These are phyloP conservation scores for Ectemnius cavifrons DNA, from an alignment of 2,888 invertebrate species.

Conservation along the genomic window DNA sequence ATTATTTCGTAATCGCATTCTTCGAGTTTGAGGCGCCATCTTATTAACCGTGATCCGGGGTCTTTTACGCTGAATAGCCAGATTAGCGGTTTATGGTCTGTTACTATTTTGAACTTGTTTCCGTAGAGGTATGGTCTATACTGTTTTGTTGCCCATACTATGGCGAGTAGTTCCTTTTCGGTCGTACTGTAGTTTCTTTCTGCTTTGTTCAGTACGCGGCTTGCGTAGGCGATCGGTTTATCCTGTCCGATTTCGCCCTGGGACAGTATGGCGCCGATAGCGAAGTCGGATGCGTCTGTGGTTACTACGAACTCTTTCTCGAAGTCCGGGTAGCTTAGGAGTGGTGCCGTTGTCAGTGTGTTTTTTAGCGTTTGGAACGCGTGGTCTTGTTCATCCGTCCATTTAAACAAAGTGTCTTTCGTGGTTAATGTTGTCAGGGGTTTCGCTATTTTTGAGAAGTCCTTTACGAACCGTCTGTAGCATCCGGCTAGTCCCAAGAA, in stretches of 20 bases:
- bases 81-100: slow-evolving; percentile 69
- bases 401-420: slow-evolving; percentile 41
- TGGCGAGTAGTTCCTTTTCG: slow-evolving; percentile 72
- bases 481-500: slow-evolving; percentile 69
- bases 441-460: slow-evolving; percentile 59
- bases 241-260: slow-evolving; percentile 12
- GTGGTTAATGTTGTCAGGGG: slow-evolving; percentile 29
- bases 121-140: slow-evolving; percentile 74
- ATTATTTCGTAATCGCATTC: slow-evolving; percentile 69
- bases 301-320: too few species aligned
- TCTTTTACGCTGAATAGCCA: slow-evolving; percentile 70
- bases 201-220: slow-evolving; percentile 65
- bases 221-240: slow-evolving; percentile 70
- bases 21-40: slow-evolving; percentile 66
- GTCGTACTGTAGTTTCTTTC: slow-evolving; percentile 72
- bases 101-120: slow-evolving; percentile 68
- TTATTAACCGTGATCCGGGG: slow-evolving; percentile 58
- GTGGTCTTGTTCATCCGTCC: slow-evolving; percentile 42
- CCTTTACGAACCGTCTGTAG: slow-evolving; percentile 67
- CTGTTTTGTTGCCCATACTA: slow-evolving; percentile 69
- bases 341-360: too few species aligned
- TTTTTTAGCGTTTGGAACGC: slow-evolving; percentile 6
- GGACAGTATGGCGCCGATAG: too few species aligned
- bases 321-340: too few species aligned
- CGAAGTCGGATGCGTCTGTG: too few species aligned